Conservation (phyloP, 1,140 invertebrate genomes). For the Apolygus lucorum region DNA sequence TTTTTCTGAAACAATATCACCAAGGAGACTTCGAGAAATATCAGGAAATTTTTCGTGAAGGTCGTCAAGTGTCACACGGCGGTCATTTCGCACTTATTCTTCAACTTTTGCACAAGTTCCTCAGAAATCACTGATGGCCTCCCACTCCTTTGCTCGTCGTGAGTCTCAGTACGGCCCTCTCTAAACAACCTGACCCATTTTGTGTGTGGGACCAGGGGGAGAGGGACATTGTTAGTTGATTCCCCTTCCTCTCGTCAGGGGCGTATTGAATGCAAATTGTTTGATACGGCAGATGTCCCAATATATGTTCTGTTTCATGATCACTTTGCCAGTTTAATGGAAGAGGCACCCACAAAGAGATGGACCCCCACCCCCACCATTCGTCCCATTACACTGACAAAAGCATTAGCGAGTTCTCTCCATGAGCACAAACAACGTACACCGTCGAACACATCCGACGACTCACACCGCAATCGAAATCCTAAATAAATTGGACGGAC, state of each 20-base stretch:
- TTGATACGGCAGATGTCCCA: neutral
- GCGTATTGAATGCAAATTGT: conserved; percentile 1
- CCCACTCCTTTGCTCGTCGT: too few relatives aligned
- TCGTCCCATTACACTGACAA: neutral
- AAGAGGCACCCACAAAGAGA: neutral
- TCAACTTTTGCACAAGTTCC: too few relatives aligned
- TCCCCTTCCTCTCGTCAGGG: neutral
- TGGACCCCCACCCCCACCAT: neutral
- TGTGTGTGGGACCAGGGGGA: neutral
- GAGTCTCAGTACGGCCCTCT: too few relatives aligned
- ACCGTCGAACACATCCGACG: too few relatives aligned
- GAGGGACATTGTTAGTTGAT: neutral
- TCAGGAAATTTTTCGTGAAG: too few relatives aligned
- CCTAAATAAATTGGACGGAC: neutral
- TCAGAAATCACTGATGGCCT: too few relatives aligned
- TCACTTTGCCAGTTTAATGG: conserved; percentile 1
- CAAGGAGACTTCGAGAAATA: too few relatives aligned
- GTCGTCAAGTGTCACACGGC: too few relatives aligned
- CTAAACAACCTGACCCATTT: too few relatives aligned
- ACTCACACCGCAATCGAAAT: neutral
- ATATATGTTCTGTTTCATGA: conserved; percentile 1
- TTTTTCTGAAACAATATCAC: too few relatives aligned
- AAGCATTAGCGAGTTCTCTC: neutral
- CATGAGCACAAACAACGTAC: neutral
- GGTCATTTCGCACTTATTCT: too few relatives aligned